A percentile compares a stretch with the other conserved stretches of the same genome.
Evolutionary conservation across 1,140 invertebrate genomes (phyloP).

Genomic region (Drosophila setifemur): DNA sequence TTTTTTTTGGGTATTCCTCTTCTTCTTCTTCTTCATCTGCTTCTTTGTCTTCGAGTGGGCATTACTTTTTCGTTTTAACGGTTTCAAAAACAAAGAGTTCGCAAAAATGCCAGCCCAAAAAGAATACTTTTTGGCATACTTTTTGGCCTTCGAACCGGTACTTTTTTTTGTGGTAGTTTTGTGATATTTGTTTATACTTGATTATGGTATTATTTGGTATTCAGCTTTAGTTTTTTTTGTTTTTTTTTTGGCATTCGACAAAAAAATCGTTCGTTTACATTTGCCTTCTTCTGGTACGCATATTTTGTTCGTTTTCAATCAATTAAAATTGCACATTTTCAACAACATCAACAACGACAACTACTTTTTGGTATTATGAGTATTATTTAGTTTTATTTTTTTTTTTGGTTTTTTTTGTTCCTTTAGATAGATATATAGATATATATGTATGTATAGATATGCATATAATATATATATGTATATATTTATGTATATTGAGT

Average conservation of each 20-base stretch:
- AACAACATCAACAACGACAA: constrained; percentile 81
- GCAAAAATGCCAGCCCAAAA: constrained; percentile 59
- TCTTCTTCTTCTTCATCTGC: constrained; percentile 37
- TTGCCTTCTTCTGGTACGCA: constrained; percentile 16
- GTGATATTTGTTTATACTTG: constrained; percentile 40
- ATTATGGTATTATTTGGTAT: constrained; percentile 30
- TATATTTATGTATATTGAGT: constrained; percentile 52
- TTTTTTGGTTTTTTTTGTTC: constrained; percentile 27
- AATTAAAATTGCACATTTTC: constrained; percentile 79
- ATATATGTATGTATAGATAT: constrained; percentile 21
- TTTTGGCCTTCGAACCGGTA: constrained; percentile 38
- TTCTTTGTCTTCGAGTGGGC: constrained; percentile 30
- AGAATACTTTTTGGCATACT: constrained; percentile 45
- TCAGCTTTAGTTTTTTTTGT: constrained; percentile 63
- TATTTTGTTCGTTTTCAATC: constrained; percentile 64
- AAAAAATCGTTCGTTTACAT: constrained; percentile 39
- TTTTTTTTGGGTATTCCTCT: constrained; percentile 11
- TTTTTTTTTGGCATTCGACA: constrained; percentile 56
- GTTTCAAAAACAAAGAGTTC: constrained; percentile 60
- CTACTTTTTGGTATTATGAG: constrained; percentile 78
- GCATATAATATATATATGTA: constrained; percentile 43
- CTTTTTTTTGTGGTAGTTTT: constrained; percentile 18
- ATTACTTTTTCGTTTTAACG: not conserved
- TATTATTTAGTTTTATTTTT: constrained; percentile 68
- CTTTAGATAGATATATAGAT: constrained; percentile 51